Evolutionary conservation across 1,140 invertebrate species (phyloP), one percentile per base, ranked within the genome.

Genomic region (Cylas formicarius): DNA sequence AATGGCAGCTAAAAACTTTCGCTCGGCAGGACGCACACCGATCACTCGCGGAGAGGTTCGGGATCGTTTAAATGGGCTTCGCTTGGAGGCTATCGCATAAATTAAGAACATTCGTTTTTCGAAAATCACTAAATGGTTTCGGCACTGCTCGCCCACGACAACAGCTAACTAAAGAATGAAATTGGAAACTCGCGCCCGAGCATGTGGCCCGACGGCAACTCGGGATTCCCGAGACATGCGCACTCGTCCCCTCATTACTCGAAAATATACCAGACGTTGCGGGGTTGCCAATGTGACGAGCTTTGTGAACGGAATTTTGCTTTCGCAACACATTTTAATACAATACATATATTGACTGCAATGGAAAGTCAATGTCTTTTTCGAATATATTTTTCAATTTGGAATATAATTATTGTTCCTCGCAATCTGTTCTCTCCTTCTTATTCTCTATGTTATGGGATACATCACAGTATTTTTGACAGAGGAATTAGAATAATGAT

Each of bases 221-320:
- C 46, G 58, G 58, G 58, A 58, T 48, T 58, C 54, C 58, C 58
- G 46, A 45, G 53, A 52, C 58, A 52, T 60, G 58, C 58, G 58
- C 55, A 51, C 13, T 50, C 16, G 16, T 14, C 7, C 26, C 11
- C 18, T 7, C 16, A n/a, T n/a, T n/a, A n/a, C n/a, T n/a, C n/a
- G n/a, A n/a, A n/a, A n/a, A n/a, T n/a, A n/a, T n/a, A n/a, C n/a
- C n/a, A n/a, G n/a, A 10, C 22, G 14, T 21, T 32, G 32, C 38
- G 38, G n/a, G 9, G 38, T 41, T 41, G 38, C 24, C 38, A 20
- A 7, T 5, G 19, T 5, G 20, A 6, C 36, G 14, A 31, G n/a
- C n/a, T n/a, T n/a, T n/a, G n/a, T n/a, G n/a, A n/a, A n/a, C n/a
- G n/a, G n/a, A n/a, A n/a, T n/a, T n/a, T n/a, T n/a, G n/a, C n/a